phyloP scores from a whole-genome alignment of 2,113 vertebrate species.

The Semnornis frantzii region DNA sequence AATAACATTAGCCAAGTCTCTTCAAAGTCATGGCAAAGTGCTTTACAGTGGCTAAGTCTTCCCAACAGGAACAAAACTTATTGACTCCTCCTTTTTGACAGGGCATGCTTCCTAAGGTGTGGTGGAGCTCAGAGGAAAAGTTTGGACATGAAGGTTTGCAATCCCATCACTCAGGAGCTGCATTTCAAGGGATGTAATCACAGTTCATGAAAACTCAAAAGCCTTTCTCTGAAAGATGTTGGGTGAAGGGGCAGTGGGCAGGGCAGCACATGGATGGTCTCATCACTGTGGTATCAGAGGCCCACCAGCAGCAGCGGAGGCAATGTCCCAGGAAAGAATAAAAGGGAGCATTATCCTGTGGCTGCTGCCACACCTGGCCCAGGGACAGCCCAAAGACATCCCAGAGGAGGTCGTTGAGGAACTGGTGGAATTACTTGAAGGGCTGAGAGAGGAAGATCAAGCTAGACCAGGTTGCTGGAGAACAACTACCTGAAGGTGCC shows the following conservation, averaged over 20 bases:
- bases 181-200: background rate
- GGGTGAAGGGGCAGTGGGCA: accelerated
- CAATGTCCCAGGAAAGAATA: background rate
- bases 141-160: background rate
- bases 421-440: background rate
- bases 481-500: too few relatives aligned
- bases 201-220: background rate
- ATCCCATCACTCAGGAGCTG: background rate
- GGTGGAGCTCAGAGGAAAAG: background rate
- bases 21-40: background rate
- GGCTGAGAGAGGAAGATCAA: too few relatives aligned
- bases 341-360: background rate
- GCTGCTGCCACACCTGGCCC: background rate
- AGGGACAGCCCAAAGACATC: background rate
- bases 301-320: background rate
- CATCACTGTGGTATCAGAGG: background rate
- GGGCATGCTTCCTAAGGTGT: background rate
- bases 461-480: too few relatives aligned
- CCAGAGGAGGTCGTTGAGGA: background rate
- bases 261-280: background rate
- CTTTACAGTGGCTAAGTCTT: background rate
- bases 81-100: background rate
- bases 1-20: slow-evolving; percentile 23
- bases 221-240: background rate
- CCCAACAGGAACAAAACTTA: background rate